Conservation (phyloP, 2,888 invertebrate species). For the Heliconius ismenius region DNA sequence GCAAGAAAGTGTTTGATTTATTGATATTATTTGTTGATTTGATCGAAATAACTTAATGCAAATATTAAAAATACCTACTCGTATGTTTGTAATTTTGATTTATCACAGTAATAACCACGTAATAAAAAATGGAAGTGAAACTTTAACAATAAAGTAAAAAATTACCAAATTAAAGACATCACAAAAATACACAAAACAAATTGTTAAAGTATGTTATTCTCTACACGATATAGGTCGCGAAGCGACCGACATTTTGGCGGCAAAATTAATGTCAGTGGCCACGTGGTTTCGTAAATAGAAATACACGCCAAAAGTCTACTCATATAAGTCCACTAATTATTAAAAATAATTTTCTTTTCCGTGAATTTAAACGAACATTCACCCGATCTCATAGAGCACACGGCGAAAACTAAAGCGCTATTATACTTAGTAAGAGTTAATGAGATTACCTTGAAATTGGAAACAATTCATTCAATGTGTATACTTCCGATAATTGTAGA, state of each 20-base stretch:
- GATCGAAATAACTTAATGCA: too few species aligned
- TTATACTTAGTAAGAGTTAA: constrained; percentile 35
- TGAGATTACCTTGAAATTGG: constrained; percentile 53
- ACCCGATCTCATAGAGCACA: constrained; percentile 46
- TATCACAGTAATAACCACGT: neutral
- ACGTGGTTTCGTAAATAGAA: constrained; percentile 18
- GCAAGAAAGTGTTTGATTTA: too few species aligned
- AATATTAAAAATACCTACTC: too few species aligned
- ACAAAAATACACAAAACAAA: constrained; percentile 40
- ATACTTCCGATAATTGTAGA: constrained; percentile 12
- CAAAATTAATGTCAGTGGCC: constrained; percentile 63
- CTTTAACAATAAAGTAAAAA: constrained; percentile 41
- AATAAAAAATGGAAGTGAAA: constrained; percentile 39
- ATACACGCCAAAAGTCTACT: neutral
- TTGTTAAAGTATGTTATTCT: constrained; percentile 48
- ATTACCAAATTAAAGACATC: constrained; percentile 63
- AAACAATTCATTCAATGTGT: constrained; percentile 38
- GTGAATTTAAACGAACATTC: constrained; percentile 60
- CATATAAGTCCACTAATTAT: neutral
- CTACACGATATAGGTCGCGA: constrained; percentile 53
- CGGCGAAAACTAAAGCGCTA: constrained; percentile 43
- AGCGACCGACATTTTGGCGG: constrained; percentile 66
- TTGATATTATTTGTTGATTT: too few species aligned
- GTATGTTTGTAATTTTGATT: too few species aligned
- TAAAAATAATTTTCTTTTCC: neutral